A percentile compares a stretch with the other conserved stretches of the same genome.
phyloP scores from a whole-genome alignment of 2,113 vertebrate species.

The Piliocolobus tephrosceles region DNA sequence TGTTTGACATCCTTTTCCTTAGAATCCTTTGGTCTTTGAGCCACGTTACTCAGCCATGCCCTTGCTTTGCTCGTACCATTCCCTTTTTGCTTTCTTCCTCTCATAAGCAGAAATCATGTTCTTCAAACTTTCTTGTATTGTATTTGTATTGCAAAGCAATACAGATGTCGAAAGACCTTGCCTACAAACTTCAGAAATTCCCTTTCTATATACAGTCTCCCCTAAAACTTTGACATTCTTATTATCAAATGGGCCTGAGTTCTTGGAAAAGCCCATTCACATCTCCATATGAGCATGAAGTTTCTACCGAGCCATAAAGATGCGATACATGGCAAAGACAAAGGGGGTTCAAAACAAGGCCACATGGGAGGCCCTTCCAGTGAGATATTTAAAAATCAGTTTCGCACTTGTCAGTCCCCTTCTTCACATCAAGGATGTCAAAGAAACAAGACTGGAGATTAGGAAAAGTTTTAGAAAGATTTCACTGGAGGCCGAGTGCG shows the following conservation, averaged over 20 bases:
- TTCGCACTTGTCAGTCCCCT: not conserved
- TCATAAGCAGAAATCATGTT: not conserved
- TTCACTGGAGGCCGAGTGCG: not conserved
- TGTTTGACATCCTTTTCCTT: not conserved
- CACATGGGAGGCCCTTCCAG: not conserved
- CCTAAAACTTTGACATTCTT: not conserved
- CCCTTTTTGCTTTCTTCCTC: not conserved
- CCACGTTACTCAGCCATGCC: not conserved
- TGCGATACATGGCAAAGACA: not conserved
- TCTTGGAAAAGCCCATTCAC: not conserved
- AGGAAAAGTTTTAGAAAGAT: not conserved
- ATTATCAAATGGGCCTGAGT: not conserved
- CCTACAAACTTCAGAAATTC: not conserved
- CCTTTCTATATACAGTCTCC: not conserved
- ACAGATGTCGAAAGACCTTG: not conserved
- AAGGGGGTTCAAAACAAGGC: not conserved
- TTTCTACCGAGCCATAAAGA: not conserved
- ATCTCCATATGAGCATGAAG: not conserved
- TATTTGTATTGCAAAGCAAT: not conserved
- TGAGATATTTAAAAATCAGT: not conserved
- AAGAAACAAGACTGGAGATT: not conserved
- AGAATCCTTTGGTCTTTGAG: constrained; percentile 4
- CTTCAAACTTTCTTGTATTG: not conserved
- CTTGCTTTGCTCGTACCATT: not conserved
- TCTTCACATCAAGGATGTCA: not conserved